phyloP scores from a whole-genome alignment of 1,140 invertebrate species.

The Streblospio benedicti region DNA sequence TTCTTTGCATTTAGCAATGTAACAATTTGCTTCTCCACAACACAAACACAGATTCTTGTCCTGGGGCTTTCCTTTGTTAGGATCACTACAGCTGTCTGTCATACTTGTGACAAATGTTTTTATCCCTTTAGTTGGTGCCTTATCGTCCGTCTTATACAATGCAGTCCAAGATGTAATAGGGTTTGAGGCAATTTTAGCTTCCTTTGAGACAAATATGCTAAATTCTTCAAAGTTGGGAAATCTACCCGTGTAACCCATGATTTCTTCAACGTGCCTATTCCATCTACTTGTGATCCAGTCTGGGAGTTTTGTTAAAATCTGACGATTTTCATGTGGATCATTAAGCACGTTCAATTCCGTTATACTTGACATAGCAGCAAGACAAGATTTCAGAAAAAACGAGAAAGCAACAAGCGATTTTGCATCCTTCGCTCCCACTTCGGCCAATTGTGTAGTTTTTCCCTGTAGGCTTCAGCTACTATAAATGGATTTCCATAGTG shows the following conservation, averaged over 20 bases:
- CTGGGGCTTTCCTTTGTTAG: no score
- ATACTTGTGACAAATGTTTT: no score
- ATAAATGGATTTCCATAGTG: background rate
- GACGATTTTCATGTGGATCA: slow-evolving; percentile 22
- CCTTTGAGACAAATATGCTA: slow-evolving; percentile 17
- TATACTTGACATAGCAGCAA: slow-evolving; percentile 14
- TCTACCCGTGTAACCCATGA: no score
- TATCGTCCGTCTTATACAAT: no score
- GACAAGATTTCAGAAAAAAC: slow-evolving; percentile 22
- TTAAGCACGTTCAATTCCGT: slow-evolving; percentile 16
- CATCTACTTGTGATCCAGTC: slow-evolving; percentile 22
- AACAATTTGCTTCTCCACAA: no score
- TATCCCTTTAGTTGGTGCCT: no score
- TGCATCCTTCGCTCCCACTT: slow-evolving; percentile 14
- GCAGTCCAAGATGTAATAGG: no score
- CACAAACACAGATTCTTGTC: no score
- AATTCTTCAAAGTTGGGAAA: slow-evolving; percentile 16
- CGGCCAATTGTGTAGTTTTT: slow-evolving; percentile 1
- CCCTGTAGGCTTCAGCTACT: slow-evolving; percentile 7
- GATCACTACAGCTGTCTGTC: no score
- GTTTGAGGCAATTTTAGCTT: slow-evolving; percentile 22
- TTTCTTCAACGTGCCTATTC: slow-evolving; percentile 17
- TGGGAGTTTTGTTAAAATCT: slow-evolving; percentile 21
- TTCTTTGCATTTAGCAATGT: background rate
- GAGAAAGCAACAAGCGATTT: slow-evolving; percentile 13